Evolutionary conservation across 2,797 vertebrate species (phyloP).

Genomic region (Pitangus sulphuratus): DNA sequence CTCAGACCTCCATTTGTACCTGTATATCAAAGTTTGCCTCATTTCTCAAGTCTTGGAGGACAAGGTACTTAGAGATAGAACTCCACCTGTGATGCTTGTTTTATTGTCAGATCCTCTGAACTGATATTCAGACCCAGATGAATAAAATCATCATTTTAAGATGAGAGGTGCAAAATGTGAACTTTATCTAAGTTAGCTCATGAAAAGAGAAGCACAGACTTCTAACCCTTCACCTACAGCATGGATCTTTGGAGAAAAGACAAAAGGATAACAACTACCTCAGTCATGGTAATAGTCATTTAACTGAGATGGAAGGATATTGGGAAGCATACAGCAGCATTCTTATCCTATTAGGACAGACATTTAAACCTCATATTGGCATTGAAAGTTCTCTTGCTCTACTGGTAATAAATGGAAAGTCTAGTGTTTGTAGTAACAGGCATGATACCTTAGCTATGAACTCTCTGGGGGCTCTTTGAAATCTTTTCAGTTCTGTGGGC

Average conservation of each 20-base stretch:
- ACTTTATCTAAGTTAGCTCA: not conserved
- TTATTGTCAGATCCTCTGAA: not conserved
- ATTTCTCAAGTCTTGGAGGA: not conserved
- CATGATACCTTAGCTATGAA: not conserved
- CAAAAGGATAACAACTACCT: not conserved
- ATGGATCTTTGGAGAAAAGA: not conserved
- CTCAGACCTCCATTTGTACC: not conserved
- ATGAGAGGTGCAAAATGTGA: not conserved
- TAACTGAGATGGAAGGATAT: not conserved
- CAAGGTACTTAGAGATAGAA: not conserved
- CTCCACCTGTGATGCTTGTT: not conserved
- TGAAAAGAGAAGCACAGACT: not conserved
- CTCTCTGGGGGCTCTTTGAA: not conserved
- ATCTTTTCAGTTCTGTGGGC: not conserved
- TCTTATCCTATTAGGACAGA: not conserved
- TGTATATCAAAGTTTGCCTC: not conserved
- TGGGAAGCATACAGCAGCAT: not conserved
- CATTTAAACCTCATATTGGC: not conserved
- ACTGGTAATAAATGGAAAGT: not conserved
- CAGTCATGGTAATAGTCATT: not conserved
- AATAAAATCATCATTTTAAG: not conserved
- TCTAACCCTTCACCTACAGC: not conserved
- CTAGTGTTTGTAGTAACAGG: slow-evolving; percentile 6
- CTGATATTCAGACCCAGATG: not conserved
- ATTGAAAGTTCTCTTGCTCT: not conserved